Conservation (phyloP, 2,888 invertebrate species). For the Halictus ligatus region DNA sequence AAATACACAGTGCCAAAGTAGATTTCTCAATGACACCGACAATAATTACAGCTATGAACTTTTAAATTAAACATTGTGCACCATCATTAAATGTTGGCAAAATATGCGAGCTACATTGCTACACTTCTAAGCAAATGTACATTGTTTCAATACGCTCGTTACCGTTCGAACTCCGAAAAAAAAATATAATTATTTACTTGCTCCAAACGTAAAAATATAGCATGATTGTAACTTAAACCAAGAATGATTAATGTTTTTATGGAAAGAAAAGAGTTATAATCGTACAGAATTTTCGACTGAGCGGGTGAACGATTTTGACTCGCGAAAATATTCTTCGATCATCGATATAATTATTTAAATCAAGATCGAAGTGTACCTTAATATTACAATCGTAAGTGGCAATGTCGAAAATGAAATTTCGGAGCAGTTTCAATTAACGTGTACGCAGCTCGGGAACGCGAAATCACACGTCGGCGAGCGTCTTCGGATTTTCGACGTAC, state of each 20-base stretch:
- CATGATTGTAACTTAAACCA: constrained; percentile 15
- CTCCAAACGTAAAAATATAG: neutral
- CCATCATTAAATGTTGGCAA: neutral
- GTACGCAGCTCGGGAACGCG: neutral
- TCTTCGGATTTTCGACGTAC: neutral
- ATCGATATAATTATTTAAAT: neutral
- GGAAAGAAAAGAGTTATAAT: neutral
- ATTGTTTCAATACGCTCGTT: neutral
- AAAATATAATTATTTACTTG: neutral
- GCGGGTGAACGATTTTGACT: neutral
- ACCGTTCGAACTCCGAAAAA: neutral
- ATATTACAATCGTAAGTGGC: constrained; percentile 20
- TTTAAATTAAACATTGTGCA: neutral
- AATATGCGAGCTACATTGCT: neutral
- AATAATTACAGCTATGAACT: neutral
- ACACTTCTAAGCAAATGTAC: neutral
- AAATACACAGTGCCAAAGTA: neutral
- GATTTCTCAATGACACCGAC: neutral
- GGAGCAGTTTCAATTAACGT: neutral
- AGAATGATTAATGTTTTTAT: neutral
- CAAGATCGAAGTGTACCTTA: constrained; percentile 13
- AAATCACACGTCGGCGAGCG: neutral
- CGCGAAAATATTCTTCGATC: neutral
- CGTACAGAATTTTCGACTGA: neutral
- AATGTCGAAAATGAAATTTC: constrained; percentile 15